Base-by-base conservation (phyloP, 2,888 invertebrate species). In the Cerastis leucographa region DNA sequence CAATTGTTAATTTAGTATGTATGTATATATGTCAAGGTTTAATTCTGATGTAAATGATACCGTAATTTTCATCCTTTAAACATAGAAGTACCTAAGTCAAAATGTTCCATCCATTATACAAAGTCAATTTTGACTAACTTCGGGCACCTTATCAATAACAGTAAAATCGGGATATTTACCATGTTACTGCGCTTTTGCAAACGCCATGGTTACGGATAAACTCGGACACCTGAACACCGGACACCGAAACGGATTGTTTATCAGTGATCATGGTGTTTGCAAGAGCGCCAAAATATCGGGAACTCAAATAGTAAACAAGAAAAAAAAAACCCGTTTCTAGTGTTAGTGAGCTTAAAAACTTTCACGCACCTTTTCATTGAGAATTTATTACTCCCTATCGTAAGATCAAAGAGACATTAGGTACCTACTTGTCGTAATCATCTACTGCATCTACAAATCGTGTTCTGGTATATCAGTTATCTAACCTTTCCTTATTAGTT, bases 391-490 rank as follows among this genome's bases (percentile, higher is more conserved):
- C 2, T 40, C 6, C 40, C 17, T 19, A 74, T 14, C n/a, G 42
- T 44, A 19, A 44, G 44, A 29, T 78, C 35, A 35, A 76, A 19
- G 7, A 78, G 22, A 22, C 35, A 19, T 1, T 54, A 59, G 9
- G 22, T 81, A 54, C n/a, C n/a, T n/a, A n/a, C 61, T 70, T 68
- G 19, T 35, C 22, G 54, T 59, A 51, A 75, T 62, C n/a, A n/a
- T n/a, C n/a, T n/a, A n/a, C 42, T 64, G 46, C n/a, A 54, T 25
- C 64, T 44, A 71, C 51, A 68, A 65, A 83, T 65, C 51, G 29
- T 59, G 71, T 69, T 82, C 68, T 71, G 54, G 49, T 62, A 17
- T 71, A 71, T 76, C 76, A 12, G 19, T 46, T 71, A 83, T 71
- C 54, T n/a, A n/a, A n/a, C n/a, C 66, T 68, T 71, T 83, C 59